Percentiles rank a stretch among this genome's conserved stretches.
These are phyloP conservation scores for Epinotia bilunana DNA, from an alignment of 2,888 invertebrate genomes.

Conservation along the genomic window DNA sequence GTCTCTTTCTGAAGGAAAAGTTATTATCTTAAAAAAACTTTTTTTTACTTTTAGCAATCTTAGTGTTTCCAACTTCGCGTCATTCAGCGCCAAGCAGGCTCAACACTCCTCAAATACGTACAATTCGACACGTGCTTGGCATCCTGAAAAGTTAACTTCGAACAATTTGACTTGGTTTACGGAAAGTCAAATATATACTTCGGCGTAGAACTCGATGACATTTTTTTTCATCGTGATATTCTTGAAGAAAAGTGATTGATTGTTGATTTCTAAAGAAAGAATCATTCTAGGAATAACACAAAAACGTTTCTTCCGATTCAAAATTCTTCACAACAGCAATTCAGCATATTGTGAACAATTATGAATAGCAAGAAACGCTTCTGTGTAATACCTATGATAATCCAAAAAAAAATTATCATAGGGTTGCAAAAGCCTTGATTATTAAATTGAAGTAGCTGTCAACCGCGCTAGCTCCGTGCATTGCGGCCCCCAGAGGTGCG, in stretches of 20 bases:
- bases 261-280: background rate
- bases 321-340: no score
- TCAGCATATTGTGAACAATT: no score
- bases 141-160: slow-evolving; percentile 14
- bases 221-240: background rate
- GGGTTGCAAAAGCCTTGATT: background rate
- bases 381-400: background rate
- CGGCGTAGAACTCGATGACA: background rate
- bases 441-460: slow-evolving; percentile 25
- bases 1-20: no score
- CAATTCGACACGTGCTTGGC: slow-evolving; percentile 36
- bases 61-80: background rate
- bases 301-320: no score
- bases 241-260: background rate
- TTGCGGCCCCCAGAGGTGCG: slow-evolving; percentile 31
- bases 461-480: slow-evolving; percentile 22
- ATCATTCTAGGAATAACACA: no score
- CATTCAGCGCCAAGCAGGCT: slow-evolving; percentile 1
- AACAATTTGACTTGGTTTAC: slow-evolving; percentile 21
- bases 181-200: slow-evolving; percentile 6
- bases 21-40: background rate
- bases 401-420: background rate
- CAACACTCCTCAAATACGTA: slow-evolving; percentile 28
- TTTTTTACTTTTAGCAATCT: background rate
- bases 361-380: no score